Percentiles rank a stretch among this genome's conserved stretches.
Evolutionary conservation across 2,797 vertebrate genomes (phyloP).

Genomic region (Gymnopithys bicolor): DNA sequence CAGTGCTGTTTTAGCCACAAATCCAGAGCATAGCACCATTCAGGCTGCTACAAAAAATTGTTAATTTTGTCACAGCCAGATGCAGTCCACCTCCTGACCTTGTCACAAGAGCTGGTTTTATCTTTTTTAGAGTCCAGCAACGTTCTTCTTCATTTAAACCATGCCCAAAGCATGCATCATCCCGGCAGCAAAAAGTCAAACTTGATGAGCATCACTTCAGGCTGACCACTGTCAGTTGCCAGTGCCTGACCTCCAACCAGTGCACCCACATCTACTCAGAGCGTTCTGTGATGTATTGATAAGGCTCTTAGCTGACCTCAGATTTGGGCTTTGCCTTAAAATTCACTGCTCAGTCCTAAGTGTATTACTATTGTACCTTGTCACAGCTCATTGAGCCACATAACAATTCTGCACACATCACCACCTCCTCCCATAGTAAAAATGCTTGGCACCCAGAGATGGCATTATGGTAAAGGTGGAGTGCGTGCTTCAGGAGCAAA

Average conservation of each 20-base stretch:
- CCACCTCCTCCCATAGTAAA: neutral
- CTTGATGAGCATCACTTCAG: neutral
- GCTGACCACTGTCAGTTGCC: neutral
- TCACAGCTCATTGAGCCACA: neutral
- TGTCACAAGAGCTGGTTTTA: neutral
- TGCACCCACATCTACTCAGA: neutral
- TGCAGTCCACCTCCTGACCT: neutral
- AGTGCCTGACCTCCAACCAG: neutral
- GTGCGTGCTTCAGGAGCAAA: neutral
- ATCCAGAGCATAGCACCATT: neutral
- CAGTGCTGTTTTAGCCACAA: neutral
- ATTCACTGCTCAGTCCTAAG: neutral
- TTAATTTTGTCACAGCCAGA: neutral
- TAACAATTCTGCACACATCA: neutral
- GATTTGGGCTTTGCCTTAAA: neutral
- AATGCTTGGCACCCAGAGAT: neutral
- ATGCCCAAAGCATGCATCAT: neutral
- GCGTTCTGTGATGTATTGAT: neutral
- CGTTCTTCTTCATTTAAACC: neutral
- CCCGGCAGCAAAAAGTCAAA: neutral
- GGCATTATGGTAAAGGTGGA: neutral
- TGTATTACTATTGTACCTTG: neutral
- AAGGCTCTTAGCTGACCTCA: neutral
- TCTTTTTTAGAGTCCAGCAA: neutral
- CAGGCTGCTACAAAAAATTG: accelerated